phyloP scores from a whole-genome alignment of 2,888 invertebrate genomes.

The Agonopterix alstromeriana region DNA sequence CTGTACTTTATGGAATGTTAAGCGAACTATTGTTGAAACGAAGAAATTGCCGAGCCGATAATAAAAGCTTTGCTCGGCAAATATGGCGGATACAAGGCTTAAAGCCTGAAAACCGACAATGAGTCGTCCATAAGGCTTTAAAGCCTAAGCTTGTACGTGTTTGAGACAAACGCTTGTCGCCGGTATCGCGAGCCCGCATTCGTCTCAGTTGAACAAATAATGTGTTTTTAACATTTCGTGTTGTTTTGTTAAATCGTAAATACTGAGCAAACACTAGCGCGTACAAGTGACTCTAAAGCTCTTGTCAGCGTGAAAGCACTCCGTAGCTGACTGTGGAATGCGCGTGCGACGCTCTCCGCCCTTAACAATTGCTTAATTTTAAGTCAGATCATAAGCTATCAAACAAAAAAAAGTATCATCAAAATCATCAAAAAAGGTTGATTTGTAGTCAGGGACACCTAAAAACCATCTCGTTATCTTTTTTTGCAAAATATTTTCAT shows the following conservation, averaged over 20 bases:
- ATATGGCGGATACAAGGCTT: conserved; percentile 46
- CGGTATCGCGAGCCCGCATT: conserved; percentile 69
- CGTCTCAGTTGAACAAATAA: conserved; percentile 74
- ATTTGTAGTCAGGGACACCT: too few relatives aligned
- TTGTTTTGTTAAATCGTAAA: conserved; percentile 77
- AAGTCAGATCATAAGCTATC: too few relatives aligned
- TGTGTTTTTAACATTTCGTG: conserved; percentile 76
- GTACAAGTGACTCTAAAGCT: conserved; percentile 39
- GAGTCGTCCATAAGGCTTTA: conserved; percentile 59
- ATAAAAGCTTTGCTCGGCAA: conserved; percentile 58
- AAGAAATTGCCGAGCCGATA: conserved; percentile 36
- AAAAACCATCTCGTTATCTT: too few relatives aligned
- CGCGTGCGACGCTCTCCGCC: conserved; percentile 22
- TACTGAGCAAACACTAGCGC: conserved; percentile 65
- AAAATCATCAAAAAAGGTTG: too few relatives aligned
- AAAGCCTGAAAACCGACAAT: conserved; percentile 58
- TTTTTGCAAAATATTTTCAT: too few relatives aligned
- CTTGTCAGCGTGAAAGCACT: conserved; percentile 46
- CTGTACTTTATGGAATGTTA: too few relatives aligned
- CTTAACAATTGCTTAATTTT: too few relatives aligned
- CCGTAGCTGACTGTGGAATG: conserved; percentile 43
- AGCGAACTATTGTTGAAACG: conserved; percentile 35
- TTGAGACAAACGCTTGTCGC: conserved; percentile 61
- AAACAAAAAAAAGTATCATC: too few relatives aligned
- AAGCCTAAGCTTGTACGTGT: conserved; percentile 64